Evolutionary conservation across 1,140 invertebrate genomes (phyloP), one percentile per base, ranked within the genome.

Genomic region (Agrypnia vestita): DNA sequence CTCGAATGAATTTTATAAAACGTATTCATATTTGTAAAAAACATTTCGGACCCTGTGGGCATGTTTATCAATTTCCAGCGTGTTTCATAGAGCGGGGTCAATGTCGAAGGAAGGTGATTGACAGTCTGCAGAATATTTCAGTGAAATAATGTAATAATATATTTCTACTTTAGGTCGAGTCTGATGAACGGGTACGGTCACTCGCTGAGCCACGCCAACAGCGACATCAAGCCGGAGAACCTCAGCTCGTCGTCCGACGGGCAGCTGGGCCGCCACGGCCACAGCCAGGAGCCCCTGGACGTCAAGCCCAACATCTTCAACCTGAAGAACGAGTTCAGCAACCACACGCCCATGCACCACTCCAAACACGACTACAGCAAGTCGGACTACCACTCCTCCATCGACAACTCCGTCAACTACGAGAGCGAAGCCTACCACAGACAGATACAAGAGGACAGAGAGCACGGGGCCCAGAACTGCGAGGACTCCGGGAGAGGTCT

Each of bases 221-320:
- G 88, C 76, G 88, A 90, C 8, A 86, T 88, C 25, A 90, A 90
- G 80, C 88, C 89, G 3, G 89, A 90, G 76, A 88, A 90, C 69
- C 83, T 90, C 73, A 90, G 80, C n/a, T 83, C 82, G 7, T 83
- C 82, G 4, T 81, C 82, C 12, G 82, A 83, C 21, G 79, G 82
- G 11, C 82, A 69, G 19, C 46, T 56, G 43, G 46, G 19, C 19
- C 80, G 78, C 51, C 82, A 82, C 55, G 61, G 46, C n/a, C 67
- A 79, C 17, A 85, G 84, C 19, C 85, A 84, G 62, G 88, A 89
- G 0, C 82, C 85, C 0, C 86, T 86, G 67, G 89, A 90, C 49
- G 86, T 90, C 67, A 90, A 90, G 69, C 89, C 89, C 4, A 89
- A 89, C 79, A 87, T 89, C 49, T 90, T 89, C 81, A 86, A 86